phyloP scores from a whole-genome alignment of 2,888 invertebrate species.

The Siphonodentalium dalli region DNA sequence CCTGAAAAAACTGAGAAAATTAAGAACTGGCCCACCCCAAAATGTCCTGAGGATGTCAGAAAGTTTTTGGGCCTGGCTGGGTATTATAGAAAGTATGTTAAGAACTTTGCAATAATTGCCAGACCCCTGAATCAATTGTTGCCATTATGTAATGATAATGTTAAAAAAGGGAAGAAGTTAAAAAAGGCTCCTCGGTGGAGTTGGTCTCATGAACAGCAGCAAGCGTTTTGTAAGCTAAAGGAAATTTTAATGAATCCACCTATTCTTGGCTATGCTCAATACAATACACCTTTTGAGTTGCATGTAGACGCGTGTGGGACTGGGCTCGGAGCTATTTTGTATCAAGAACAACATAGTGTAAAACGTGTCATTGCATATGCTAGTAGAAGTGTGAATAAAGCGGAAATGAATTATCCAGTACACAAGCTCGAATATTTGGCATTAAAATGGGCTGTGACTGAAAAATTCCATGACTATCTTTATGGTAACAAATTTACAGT shows the following conservation, averaged over 20 bases:
- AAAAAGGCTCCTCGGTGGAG: conserved; percentile 8
- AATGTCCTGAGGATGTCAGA: no score
- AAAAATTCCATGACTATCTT: conserved; percentile 25
- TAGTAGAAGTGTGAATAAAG: conserved; percentile 18
- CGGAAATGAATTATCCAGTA: conserved; percentile 22
- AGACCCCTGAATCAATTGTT: no score
- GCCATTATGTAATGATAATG: no score
- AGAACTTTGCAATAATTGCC: no score
- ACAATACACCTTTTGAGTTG: conserved; percentile 20
- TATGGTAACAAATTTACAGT: conserved; percentile 20
- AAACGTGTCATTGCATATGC: conserved; percentile 28
- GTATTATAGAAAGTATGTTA: no score
- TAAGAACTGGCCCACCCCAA: no score
- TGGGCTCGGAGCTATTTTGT: conserved; percentile 25
- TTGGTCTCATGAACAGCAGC: conserved; percentile 11
- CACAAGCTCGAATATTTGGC: conserved; percentile 26
- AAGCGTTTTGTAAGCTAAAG: conserved; percentile 16
- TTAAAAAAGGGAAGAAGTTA: conserved; percentile 1
- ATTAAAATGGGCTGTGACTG: conserved; percentile 26
- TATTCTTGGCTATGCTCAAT: conserved; percentile 22
- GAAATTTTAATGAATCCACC: conserved; percentile 18
- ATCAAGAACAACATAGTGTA: conserved; percentile 15
- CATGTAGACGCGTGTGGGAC: conserved; percentile 22
- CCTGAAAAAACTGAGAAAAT: no score
- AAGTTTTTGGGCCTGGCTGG: no score